Base-by-base conservation (phyloP, 2,888 invertebrate genomes). In the Drosophila buzzatii region DNA sequence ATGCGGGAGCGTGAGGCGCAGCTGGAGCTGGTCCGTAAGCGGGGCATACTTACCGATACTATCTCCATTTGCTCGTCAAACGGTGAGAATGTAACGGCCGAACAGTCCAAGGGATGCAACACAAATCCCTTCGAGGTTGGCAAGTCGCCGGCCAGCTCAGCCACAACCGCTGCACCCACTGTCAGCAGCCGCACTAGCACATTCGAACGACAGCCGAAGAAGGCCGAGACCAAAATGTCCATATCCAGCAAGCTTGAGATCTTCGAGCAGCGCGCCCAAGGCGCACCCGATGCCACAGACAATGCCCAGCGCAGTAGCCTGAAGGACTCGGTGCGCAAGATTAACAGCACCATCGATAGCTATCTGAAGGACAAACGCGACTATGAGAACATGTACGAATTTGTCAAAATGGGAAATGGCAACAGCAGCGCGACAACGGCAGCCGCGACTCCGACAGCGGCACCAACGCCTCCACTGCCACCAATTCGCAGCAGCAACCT, bases 1-100 rank as follows among this genome's bases (percentile, higher is more conserved):
- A 96, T 97, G 96, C 94, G 97, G 82, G 97, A 97, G 92, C 94
- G 96, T 69, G 96, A 96, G 93, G 95, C 95, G 5, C 95, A 95
- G 81, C 92, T 95, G 82, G 95, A 95, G 91, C 93, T 95, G 56
- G 94, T 94, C 35, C 92, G 92, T 51, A 93, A 93, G 82, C 92
- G 93, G 39, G 93, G 92, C 72, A 87, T 90, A 75, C 87, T 87
- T 52, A 86, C 89, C 82, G 93, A 93, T 92, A 92, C 92, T 90
- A 90, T 92, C 90, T 93, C 93, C 85, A 92, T 93, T 93, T 93
- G 93, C 92, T 93, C 93, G 91, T 93, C 93, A 92, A 93, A 93
- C 91, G 92, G 93, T 84, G 92, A 92, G 73, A 91, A 89, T 85
- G 91, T 92, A 85, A 83, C 91, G 77, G 70, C 82, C 73, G 91